Percentiles rank a stretch among this genome's conserved stretches.
Evolutionary conservation across 2,888 invertebrate species (phyloP).

Genomic region (Tholera decimalis): DNA sequence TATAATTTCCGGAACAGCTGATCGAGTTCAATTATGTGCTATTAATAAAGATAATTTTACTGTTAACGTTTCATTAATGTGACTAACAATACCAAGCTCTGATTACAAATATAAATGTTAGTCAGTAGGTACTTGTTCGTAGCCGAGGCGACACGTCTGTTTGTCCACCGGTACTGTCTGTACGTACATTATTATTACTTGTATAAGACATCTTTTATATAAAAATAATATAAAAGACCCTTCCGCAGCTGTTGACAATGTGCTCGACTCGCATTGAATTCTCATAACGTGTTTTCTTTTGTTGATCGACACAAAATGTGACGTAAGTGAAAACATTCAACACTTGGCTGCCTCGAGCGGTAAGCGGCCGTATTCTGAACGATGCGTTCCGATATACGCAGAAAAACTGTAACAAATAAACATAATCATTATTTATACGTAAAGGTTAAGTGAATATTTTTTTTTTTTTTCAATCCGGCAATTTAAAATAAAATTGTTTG

Average conservation of each 20-base stretch:
- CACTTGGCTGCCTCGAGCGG: constrained; percentile 38
- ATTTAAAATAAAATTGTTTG: neutral
- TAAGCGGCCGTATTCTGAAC: constrained; percentile 25
- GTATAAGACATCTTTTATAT: constrained; percentile 26
- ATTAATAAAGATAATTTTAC: constrained; percentile 4
- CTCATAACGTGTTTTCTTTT: constrained; percentile 65
- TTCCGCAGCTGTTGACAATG: constrained; percentile 60
- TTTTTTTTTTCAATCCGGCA: neutral
- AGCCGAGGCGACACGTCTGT: constrained; percentile 48
- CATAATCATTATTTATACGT: neutral
- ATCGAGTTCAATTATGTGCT: neutral
- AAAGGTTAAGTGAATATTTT: constrained; percentile 4
- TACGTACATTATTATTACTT: constrained; percentile 55
- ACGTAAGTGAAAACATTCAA: constrained; percentile 62
- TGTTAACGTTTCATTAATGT: constrained; percentile 17
- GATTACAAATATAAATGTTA: constrained; percentile 36
- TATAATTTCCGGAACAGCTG: neutral
- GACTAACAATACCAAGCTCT: constrained; percentile 2
- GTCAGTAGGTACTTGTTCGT: constrained; percentile 36
- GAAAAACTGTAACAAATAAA: neutral
- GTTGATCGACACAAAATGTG: constrained; percentile 67
- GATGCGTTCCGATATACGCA: constrained; percentile 50
- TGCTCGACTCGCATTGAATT: constrained; percentile 53
- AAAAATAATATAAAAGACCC: constrained; percentile 44
- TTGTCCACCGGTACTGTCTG: constrained; percentile 30